Conservation (phyloP, 2,113 vertebrate genomes). For the Probosciger aterrimus region DNA sequence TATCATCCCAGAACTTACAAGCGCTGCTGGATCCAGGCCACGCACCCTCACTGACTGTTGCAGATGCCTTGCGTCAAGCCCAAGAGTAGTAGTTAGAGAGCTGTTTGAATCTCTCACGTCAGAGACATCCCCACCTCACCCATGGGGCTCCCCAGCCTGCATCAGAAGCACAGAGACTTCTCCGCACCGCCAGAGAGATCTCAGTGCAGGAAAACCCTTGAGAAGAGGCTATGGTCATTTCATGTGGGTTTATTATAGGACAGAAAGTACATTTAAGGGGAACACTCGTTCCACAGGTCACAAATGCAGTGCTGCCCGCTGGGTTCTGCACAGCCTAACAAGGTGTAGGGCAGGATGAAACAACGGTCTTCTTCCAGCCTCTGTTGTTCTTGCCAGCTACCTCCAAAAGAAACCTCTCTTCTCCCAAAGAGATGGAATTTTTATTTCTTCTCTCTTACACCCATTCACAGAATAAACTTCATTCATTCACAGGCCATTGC, state of each 20-base stretch:
- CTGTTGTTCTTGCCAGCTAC: not conserved
- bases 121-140: not conserved
- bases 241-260: not conserved
- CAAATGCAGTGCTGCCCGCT: not conserved
- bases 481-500: not conserved
- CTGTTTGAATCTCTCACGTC: rapidly evolving
- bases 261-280: not conserved
- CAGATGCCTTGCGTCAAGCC: not conserved
- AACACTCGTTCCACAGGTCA: not conserved
- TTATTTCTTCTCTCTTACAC: not conserved
- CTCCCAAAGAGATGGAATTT: not conserved
- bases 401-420: not conserved
- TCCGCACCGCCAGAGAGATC: rapidly evolving
- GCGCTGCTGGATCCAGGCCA: not conserved
- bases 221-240: not conserved
- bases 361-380: rapidly evolving
- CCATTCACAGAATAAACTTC: not conserved
- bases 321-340: not conserved
- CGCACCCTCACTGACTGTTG: rapidly evolving
- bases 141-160: not conserved
- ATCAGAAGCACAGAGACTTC: not conserved
- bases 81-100: rapidly evolving
- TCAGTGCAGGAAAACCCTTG: not conserved
- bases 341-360: not conserved
- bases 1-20: not conserved